A percentile compares a stretch with the other conserved stretches of the same genome.
Evolutionary conservation across 2,888 invertebrate species (phyloP).

Genomic region (Sturmia bella): DNA sequence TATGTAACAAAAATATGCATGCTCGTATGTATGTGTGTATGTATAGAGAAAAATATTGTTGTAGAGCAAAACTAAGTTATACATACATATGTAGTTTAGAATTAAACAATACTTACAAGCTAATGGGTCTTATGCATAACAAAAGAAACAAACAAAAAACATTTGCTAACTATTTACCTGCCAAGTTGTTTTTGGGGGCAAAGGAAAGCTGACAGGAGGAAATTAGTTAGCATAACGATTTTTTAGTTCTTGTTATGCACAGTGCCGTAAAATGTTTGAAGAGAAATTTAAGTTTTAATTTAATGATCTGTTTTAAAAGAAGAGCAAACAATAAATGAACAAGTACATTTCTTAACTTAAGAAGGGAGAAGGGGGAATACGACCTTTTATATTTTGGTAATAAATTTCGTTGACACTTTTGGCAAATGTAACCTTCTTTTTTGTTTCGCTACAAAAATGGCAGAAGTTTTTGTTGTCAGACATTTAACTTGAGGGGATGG

Average conservation of each 20-base stretch:
- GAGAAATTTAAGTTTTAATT: slow-evolving; percentile 6
- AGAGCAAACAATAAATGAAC: slow-evolving; percentile 46
- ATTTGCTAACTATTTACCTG: too few species aligned
- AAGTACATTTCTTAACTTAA: slow-evolving; percentile 31
- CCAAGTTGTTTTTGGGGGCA: too few species aligned
- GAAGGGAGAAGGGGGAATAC: slow-evolving; percentile 2
- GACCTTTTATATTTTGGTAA: slow-evolving; percentile 6
- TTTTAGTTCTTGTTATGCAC: too few species aligned
- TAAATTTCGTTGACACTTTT: slow-evolving; percentile 47
- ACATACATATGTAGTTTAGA: slow-evolving; percentile 44
- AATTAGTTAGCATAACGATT: too few species aligned
- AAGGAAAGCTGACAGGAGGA: too few species aligned
- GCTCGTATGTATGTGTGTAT: background rate
- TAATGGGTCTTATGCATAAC: too few species aligned
- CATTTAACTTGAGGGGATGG: slow-evolving; percentile 1
- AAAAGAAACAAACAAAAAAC: too few species aligned
- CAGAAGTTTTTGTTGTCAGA: slow-evolving; percentile 52
- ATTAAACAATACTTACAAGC: slow-evolving; percentile 56
- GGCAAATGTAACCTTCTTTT: slow-evolving; percentile 38
- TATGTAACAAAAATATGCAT: slow-evolving; percentile 46
- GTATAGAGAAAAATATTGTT: slow-evolving; percentile 42
- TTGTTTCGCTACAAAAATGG: slow-evolving; percentile 58
- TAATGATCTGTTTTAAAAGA: slow-evolving; percentile 33
- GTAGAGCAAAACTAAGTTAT: slow-evolving; percentile 34
- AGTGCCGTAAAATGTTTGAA: slow-evolving; percentile 10